These are phyloP conservation scores for Apoderus coryli DNA, from an alignment of 2,888 invertebrate species.

Conservation along the genomic window DNA sequence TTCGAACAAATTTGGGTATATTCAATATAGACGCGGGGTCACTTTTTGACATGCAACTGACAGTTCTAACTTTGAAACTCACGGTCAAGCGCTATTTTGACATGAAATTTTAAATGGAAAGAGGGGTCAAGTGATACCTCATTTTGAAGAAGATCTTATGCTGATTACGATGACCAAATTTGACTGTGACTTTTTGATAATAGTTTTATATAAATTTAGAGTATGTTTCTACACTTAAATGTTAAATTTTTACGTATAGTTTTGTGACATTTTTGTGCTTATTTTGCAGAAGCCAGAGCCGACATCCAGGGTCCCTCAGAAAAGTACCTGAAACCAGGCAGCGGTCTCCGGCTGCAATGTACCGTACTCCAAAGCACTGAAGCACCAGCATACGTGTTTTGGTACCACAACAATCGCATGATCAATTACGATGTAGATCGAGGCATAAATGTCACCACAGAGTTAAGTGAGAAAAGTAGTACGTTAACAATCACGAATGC, in stretches of 20 bases:
- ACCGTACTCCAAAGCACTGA: constrained; percentile 73
- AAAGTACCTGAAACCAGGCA: constrained; percentile 77
- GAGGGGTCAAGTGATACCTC: too few species aligned
- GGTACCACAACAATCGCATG: constrained; percentile 73
- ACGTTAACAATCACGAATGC: constrained; percentile 43
- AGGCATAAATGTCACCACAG: constrained; percentile 76
- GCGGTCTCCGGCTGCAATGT: constrained; percentile 67
- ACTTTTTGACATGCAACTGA: too few species aligned
- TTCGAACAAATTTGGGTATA: too few species aligned
- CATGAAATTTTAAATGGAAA: too few species aligned
- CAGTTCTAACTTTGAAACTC: too few species aligned
- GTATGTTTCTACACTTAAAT: too few species aligned
- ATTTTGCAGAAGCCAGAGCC: constrained; percentile 62
- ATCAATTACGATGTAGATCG: constrained; percentile 81
- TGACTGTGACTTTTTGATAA: too few species aligned
- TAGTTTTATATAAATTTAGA: too few species aligned
- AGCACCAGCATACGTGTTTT: constrained; percentile 50
- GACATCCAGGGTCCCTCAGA: constrained; percentile 76
- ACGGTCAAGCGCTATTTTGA: too few species aligned
- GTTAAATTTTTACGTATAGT: constrained; percentile 1
- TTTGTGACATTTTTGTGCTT: constrained; percentile 5
- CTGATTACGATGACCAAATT: too few species aligned
- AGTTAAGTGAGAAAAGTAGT: constrained; percentile 53
- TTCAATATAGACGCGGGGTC: too few species aligned
- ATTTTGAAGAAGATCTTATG: too few species aligned